These are phyloP conservation scores for Diceros bicornis DNA, from an alignment of 2,797 vertebrate species.

Conservation along the genomic window DNA sequence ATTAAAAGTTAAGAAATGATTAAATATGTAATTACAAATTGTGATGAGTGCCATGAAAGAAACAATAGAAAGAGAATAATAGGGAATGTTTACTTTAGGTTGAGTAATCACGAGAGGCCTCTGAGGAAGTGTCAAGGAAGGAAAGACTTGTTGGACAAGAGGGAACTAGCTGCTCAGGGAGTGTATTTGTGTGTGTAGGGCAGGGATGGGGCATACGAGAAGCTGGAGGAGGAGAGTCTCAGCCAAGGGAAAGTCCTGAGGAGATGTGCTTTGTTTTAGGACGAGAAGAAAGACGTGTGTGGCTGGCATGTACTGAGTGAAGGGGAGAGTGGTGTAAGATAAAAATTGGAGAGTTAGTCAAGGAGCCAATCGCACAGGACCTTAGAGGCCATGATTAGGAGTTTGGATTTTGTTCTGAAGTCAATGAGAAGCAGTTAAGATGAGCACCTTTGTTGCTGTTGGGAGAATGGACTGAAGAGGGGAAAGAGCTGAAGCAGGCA, in stretches of 20 bases:
- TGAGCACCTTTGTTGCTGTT: neutral
- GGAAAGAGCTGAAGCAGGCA: neutral
- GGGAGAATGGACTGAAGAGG: neutral
- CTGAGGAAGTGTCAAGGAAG: neutral
- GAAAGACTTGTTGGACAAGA: neutral
- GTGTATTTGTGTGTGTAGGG: neutral
- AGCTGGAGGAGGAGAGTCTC: neutral
- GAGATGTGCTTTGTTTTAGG: neutral
- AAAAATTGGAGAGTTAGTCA: neutral
- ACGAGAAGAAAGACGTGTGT: neutral
- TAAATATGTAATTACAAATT: neutral
- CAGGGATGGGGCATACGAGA: neutral
- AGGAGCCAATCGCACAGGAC: neutral
- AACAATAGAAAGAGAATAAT: neutral
- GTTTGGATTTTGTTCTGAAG: slow-evolving; percentile 16
- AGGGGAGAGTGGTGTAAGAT: neutral
- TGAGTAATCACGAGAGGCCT: neutral
- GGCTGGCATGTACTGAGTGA: neutral
- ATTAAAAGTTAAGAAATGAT: neutral
- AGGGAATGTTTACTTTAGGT: neutral
- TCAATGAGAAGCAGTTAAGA: neutral
- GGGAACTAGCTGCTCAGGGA: neutral
- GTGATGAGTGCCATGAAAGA: neutral
- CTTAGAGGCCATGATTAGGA: neutral
- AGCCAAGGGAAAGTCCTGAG: neutral